A percentile compares a stretch with the other conserved stretches of the same genome.
phyloP scores from a whole-genome alignment of 2,113 vertebrate genomes.

The mouse (Mus musculus) region GRCm39 chr2:100122001-100122500 shows the following conservation, averaged over 20 bases:
- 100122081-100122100: conserved; percentile 10
- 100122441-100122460: too few species aligned
- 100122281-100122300: not conserved
- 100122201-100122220: not conserved
- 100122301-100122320: not conserved
- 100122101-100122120: not conserved
- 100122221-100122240: conserved; percentile 20
- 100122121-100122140: not conserved
- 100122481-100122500: not conserved
- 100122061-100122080: not conserved
- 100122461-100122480: not conserved
- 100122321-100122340: not conserved
- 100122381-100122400: not conserved
- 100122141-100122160: conserved; percentile 3
- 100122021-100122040: not conserved
- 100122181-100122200: not conserved
- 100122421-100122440: not conserved
- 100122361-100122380: not conserved
- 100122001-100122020: not conserved
- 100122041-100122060: not conserved
- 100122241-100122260: not conserved
- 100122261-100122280: too few species aligned
- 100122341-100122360: conserved; percentile 15
- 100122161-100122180: not conserved
- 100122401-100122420: not conserved